Evolutionary conservation across 2,113 vertebrate genomes (phyloP), one percentile per base, ranked within the genome.

Genomic region (Thamnaconus septentrionalis): DNA sequence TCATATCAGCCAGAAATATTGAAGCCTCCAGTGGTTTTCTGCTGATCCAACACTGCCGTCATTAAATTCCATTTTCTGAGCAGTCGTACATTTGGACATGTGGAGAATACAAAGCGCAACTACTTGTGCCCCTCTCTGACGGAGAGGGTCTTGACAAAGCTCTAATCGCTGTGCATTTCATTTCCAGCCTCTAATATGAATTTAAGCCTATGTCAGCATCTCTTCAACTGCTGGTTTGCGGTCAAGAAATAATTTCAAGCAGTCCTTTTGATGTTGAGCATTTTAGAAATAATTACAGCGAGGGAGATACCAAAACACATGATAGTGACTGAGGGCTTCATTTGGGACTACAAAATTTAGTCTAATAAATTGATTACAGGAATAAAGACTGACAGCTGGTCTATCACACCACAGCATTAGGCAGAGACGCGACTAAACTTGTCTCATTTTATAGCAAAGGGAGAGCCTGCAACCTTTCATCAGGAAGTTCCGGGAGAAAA

Each of bases 1-100:
- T 88, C 83, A 81, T 78, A 88, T 86, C 80, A 85, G 73, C 78
- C 53, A 75, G 82, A 79, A 81, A 87, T 82, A 87, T 81, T 79
- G 77, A 82, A 83, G 77, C 80, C 82, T 75, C 69, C 69, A 81
- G 79, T 81, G 69, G 71, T 69, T 84, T 87, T 86, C 75, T 86
- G 83, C 85, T 85, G 82, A 90, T 87, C 88, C 83, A 82, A 90
- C 83, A 81, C 77, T 59, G 79, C 80, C 78, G 64, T 84, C 82
- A 81, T 88, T 89, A 87, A 77, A 87, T 85, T 79, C 79, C 57
- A 80, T 85, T 89, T 84, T 82, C 74, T 47, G 79, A 76, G 73
- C 69, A 59, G 61, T 76, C 47, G 53, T 58, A 70, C 70, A 58
- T 80, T 76, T 68, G 75, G 76, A 89, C 74, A 84, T 0, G n/a